Conservation (phyloP, 2,888 invertebrate species). For the Acanthosoma haemorrhoidale region DNA sequence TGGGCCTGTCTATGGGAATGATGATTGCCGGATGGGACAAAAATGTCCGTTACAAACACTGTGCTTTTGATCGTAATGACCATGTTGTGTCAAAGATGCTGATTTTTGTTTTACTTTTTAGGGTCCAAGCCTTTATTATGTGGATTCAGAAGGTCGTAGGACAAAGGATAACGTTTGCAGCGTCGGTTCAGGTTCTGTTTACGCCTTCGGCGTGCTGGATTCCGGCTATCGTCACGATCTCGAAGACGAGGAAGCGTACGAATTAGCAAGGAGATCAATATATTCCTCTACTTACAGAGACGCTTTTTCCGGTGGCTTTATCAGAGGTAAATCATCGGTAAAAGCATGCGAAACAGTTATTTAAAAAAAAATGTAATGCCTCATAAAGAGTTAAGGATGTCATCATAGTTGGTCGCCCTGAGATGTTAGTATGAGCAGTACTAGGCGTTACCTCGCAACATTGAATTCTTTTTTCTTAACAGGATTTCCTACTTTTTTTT, state of each 20-base stretch:
- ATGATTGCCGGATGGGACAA: constrained; percentile 96
- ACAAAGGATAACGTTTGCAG: constrained; percentile 90
- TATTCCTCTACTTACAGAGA: constrained; percentile 98
- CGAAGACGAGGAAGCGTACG: constrained; percentile 84
- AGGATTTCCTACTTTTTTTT: too few relatives aligned
- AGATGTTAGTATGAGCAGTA: too few relatives aligned
- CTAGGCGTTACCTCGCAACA: too few relatives aligned
- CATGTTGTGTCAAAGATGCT: background rate
- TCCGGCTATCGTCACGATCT: constrained; percentile 85
- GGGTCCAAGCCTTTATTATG: constrained; percentile 93
- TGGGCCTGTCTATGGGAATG: constrained; percentile 92
- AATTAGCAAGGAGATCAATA: constrained; percentile 88
- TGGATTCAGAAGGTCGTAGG: constrained; percentile 93
- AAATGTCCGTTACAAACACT: constrained; percentile 53
- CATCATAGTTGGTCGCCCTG: too few relatives aligned
- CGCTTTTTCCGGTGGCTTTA: constrained; percentile 92
- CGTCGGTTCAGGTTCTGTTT: constrained; percentile 95
- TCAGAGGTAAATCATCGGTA: constrained; percentile 59
- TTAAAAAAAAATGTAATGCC: too few relatives aligned
- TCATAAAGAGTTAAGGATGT: too few relatives aligned
- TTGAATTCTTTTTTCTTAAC: too few relatives aligned
- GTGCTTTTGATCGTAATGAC: background rate
- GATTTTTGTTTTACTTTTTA: constrained; percentile 45
- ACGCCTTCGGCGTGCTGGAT: constrained; percentile 94
- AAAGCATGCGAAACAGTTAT: too few relatives aligned